phyloP scores from a whole-genome alignment of 2,113 vertebrate genomes.

The Paracanthobrama guichenoti region DNA sequence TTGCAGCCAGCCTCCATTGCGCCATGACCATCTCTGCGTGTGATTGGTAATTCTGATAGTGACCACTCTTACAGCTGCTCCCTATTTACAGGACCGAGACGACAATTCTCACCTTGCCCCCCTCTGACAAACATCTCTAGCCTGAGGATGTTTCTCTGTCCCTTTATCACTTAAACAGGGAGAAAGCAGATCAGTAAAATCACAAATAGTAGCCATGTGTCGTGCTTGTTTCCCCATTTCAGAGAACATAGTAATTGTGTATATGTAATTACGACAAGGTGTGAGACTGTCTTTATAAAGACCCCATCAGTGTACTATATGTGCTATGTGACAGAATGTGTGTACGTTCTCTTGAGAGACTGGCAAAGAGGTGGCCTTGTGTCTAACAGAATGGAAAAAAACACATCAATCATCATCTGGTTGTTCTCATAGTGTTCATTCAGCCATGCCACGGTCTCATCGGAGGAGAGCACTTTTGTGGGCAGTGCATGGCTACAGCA shows the following conservation, averaged over 20 bases:
- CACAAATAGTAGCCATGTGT: neutral
- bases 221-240: conserved; percentile 21
- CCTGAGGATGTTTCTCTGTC: neutral
- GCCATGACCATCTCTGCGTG: conserved; percentile 10
- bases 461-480: conserved; percentile 29
- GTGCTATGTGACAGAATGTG: conserved; percentile 33
- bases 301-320: conserved; percentile 5
- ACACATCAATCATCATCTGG: conserved; percentile 53
- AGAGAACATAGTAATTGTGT: neutral
- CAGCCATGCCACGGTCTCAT: conserved; percentile 25
- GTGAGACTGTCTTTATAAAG: conserved; percentile 16
- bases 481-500: conserved; percentile 13
- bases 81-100: conserved; percentile 19
- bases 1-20: neutral
- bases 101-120: conserved; percentile 28
- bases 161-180: conserved; percentile 20
- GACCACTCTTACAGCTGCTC: conserved; percentile 7
- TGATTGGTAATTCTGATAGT: conserved; percentile 32
- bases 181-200: conserved; percentile 14
- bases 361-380: conserved; percentile 24
- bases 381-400: conserved; percentile 48
- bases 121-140: neutral
- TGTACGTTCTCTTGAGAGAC: conserved; percentile 40
- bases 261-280: conserved; percentile 33
- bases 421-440: conserved; percentile 38